Conservation (phyloP, 2,888 invertebrate genomes). For the Kuschelorhynchus macadamiae region DNA sequence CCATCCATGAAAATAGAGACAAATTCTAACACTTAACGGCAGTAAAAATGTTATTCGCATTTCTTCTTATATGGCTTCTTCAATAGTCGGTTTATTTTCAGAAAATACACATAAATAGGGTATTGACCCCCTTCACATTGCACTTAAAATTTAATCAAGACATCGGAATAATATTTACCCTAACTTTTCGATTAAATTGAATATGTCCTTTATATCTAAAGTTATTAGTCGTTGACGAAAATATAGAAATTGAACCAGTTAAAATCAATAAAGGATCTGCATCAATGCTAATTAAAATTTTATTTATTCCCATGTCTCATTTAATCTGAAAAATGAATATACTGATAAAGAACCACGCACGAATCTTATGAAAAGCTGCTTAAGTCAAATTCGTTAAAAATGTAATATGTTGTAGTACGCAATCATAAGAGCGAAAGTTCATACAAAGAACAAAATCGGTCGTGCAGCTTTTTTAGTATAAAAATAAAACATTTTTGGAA, state of each 20-base stretch:
- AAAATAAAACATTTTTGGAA: too few relatives aligned
- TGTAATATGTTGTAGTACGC: too few relatives aligned
- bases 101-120: slow-evolving; percentile 46
- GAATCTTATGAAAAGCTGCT: too few relatives aligned
- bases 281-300: too few relatives aligned
- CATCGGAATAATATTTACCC: slow-evolving; percentile 38
- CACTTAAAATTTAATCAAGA: slow-evolving; percentile 16
- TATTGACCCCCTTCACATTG: slow-evolving; percentile 44
- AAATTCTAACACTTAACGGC: slow-evolving; percentile 55
- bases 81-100: slow-evolving; percentile 38
- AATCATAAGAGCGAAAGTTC: too few relatives aligned
- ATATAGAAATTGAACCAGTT: background rate
- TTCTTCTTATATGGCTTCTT: slow-evolving; percentile 43
- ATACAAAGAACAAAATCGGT: too few relatives aligned
- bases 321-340: too few relatives aligned
- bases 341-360: too few relatives aligned
- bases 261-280: too few relatives aligned
- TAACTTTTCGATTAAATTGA: slow-evolving; percentile 13
- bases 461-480: too few relatives aligned
- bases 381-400: too few relatives aligned
- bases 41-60: slow-evolving; percentile 45
- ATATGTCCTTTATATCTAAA: slow-evolving; percentile 13
- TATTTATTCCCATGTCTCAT: too few relatives aligned
- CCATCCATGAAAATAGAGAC: slow-evolving; percentile 58
- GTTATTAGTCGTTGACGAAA: slow-evolving; percentile 14